Percentiles rank a stretch among this genome's conserved stretches.
Evolutionary conservation across 2,113 vertebrate species (phyloP).

Genomic region (Penelope pileata): DNA sequence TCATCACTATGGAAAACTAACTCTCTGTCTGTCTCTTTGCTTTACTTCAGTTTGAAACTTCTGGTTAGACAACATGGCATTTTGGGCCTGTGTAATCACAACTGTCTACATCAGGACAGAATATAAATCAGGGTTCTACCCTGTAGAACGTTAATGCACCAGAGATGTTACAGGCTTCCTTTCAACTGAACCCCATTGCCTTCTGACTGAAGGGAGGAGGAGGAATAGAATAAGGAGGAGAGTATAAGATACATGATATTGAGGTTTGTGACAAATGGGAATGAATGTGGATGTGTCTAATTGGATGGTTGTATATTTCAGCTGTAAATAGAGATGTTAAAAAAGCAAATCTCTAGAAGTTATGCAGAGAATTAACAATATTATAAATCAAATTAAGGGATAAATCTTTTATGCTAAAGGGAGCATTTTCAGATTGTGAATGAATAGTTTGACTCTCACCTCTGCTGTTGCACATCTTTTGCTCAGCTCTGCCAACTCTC

Average conservation of each 20-base stretch:
- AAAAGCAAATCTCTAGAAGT: not conserved
- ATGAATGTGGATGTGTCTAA: not conserved
- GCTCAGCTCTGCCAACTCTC: not conserved
- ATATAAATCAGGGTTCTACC: not conserved
- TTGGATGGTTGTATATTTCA: not conserved
- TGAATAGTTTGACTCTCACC: not conserved
- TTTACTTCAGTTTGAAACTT: not conserved
- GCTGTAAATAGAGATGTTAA: not conserved
- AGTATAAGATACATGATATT: not conserved
- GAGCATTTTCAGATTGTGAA: not conserved
- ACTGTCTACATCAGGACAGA: not conserved
- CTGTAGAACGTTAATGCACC: not conserved
- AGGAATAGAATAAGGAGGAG: not conserved
- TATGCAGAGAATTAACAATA: not conserved
- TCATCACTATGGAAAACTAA: not conserved
- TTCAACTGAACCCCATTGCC: not conserved
- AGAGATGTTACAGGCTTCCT: not conserved
- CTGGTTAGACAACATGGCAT: not conserved
- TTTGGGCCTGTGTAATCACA: not conserved
- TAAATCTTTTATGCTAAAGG: not conserved
- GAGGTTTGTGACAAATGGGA: not conserved
- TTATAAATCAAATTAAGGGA: not conserved
- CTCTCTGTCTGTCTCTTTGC: not conserved
- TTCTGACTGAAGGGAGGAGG: not conserved
- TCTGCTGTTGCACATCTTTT: not conserved